phyloP scores from a whole-genome alignment of 2,888 invertebrate species.

The Coelopa pilipes region DNA sequence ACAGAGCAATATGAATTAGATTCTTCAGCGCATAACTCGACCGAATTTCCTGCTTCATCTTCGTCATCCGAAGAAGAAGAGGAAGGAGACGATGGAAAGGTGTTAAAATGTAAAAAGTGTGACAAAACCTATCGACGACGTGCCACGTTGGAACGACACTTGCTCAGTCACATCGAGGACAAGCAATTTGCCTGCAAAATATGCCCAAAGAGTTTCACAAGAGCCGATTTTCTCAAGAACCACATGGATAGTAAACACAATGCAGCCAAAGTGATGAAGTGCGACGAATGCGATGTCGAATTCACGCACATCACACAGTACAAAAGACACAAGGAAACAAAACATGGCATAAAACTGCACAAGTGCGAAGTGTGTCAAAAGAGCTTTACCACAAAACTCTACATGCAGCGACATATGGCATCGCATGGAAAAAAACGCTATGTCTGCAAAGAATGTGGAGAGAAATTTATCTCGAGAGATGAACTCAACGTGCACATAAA shows the following conservation, averaged over 20 bases:
- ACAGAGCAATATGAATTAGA: neutral
- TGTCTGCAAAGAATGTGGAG: conserved; percentile 57
- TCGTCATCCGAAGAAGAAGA: neutral
- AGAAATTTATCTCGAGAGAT: conserved; percentile 64
- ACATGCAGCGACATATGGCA: conserved; percentile 67
- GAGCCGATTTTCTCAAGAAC: conserved; percentile 52
- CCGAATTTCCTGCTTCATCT: neutral
- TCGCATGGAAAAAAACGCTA: conserved; percentile 53
- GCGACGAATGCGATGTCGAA: conserved; percentile 50
- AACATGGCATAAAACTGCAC: conserved; percentile 42
- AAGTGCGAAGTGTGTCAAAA: conserved; percentile 53
- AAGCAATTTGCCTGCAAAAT: conserved; percentile 59
- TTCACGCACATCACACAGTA: conserved; percentile 58
- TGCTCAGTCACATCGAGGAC: neutral
- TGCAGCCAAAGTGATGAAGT: conserved; percentile 39
- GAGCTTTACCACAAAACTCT: conserved; percentile 68
- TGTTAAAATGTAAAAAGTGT: conserved; percentile 36
- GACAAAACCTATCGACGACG: conserved; percentile 38
- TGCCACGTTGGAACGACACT: conserved; percentile 2
- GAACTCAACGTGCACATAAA: conserved; percentile 69
- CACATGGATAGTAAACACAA: conserved; percentile 28
- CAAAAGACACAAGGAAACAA: conserved; percentile 41
- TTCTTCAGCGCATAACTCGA: too few relatives aligned
- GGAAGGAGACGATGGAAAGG: neutral
- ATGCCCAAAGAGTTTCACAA: conserved; percentile 65